phyloP scores from a whole-genome alignment of 1,140 invertebrate genomes.

The Eupeodes corollae region DNA sequence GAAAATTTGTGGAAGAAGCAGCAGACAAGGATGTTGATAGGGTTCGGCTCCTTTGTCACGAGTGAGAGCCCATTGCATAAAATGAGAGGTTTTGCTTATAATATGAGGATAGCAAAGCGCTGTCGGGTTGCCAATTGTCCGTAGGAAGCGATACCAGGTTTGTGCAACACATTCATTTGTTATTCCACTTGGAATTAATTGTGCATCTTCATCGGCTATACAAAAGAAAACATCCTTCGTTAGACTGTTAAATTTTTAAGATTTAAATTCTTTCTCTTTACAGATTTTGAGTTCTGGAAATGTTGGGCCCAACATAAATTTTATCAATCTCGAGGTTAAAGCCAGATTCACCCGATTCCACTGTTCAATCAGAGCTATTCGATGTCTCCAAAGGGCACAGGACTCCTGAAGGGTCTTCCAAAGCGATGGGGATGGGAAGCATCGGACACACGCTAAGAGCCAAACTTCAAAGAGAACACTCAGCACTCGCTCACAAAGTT shows the following conservation, averaged over 20 bases:
- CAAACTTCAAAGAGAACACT: conserved; percentile 92
- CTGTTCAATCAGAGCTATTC: conserved; percentile 81
- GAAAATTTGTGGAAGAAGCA: conserved; percentile 78
- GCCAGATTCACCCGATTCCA: conserved; percentile 90
- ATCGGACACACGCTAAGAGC: conserved; percentile 81
- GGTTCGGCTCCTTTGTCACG: conserved; percentile 68
- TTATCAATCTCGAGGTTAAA: conserved; percentile 70
- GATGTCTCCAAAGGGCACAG: conserved; percentile 85
- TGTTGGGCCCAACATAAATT: conserved; percentile 78
- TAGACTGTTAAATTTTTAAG: conserved; percentile 2
- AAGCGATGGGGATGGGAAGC: conserved; percentile 78
- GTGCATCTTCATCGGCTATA: conserved; percentile 76
- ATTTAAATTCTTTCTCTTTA: conserved; percentile 36
- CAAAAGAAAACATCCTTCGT: conserved; percentile 12
- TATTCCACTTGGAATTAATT: conserved; percentile 72
- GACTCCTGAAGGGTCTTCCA: conserved; percentile 94
- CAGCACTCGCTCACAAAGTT: conserved; percentile 85
- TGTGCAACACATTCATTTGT: conserved; percentile 80
- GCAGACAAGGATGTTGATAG: conserved; percentile 83
- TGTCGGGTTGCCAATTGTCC: conserved; percentile 87
- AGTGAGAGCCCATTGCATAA: conserved; percentile 62
- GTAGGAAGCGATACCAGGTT: conserved; percentile 87
- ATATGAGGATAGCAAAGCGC: conserved; percentile 79
- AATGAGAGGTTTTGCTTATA: conserved; percentile 75
- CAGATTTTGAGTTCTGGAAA: conserved; percentile 79